phyloP scores from a whole-genome alignment of 2,113 vertebrate genomes.

The Pseudorhombus dupliciocellatus region DNA sequence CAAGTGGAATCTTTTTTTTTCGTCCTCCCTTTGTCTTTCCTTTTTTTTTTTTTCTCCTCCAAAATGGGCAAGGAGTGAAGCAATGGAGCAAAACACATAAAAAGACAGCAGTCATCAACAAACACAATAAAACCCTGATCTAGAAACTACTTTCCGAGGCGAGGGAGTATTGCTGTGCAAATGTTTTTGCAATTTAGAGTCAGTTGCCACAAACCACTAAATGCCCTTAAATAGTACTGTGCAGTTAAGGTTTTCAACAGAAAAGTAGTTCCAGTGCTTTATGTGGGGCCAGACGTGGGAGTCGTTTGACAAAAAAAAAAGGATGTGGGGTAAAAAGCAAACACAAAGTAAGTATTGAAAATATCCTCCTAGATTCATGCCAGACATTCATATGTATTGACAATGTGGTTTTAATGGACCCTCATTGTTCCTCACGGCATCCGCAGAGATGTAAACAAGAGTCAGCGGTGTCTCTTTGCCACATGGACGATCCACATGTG shows the following conservation, averaged over 20 bases:
- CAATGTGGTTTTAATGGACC: constrained; percentile 72
- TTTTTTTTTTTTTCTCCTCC: constrained; percentile 34
- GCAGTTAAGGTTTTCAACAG: constrained; percentile 76
- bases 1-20: constrained; percentile 63
- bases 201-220: constrained; percentile 79
- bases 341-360: constrained; percentile 66
- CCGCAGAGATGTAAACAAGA: constrained; percentile 70
- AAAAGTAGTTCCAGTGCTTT: constrained; percentile 71
- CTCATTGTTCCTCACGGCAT: constrained; percentile 63
- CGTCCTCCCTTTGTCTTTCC: constrained; percentile 12
- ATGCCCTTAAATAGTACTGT: constrained; percentile 79
- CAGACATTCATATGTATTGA: constrained; percentile 65
- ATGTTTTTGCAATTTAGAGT: constrained; percentile 81
- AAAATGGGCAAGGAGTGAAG: constrained; percentile 74
- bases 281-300: constrained; percentile 63
- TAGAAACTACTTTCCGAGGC: constrained; percentile 74
- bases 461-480: constrained; percentile 56
- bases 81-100: constrained; percentile 81
- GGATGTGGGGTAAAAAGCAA: constrained; percentile 50
- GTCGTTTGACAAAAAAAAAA: constrained; percentile 40
- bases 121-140: constrained; percentile 81
- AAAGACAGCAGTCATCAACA: constrained; percentile 80
- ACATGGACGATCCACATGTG: constrained; percentile 63
- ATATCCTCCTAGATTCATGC: constrained; percentile 60
- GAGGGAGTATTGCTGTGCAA: constrained; percentile 75